These are phyloP conservation scores for Tachysurus vachellii DNA, from an alignment of 2,113 vertebrate species.

Conservation along the genomic window DNA sequence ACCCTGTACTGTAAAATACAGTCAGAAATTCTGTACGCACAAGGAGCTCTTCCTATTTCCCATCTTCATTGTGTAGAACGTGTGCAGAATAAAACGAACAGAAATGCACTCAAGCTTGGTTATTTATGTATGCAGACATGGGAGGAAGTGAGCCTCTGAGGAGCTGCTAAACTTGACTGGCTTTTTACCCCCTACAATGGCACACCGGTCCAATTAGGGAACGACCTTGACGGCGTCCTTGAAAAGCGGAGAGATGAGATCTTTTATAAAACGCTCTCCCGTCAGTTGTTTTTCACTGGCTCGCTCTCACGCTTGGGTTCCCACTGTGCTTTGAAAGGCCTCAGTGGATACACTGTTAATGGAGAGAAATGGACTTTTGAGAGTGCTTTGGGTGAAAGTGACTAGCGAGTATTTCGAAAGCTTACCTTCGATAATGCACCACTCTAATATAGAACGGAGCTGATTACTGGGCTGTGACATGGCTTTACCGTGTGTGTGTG, in stretches of 20 bases:
- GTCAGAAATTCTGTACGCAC: not conserved
- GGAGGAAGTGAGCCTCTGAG: constrained; percentile 53
- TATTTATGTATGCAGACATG: constrained; percentile 62
- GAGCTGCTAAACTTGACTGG: constrained; percentile 59
- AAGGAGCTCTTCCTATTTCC: constrained; percentile 11
- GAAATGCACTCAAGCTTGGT: constrained; percentile 55
- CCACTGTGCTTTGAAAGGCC: constrained; percentile 2
- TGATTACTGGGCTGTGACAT: not conserved
- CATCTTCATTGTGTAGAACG: constrained; percentile 60
- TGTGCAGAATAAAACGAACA: constrained; percentile 55
- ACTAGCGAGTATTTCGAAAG: not conserved
- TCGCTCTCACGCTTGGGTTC: not conserved
- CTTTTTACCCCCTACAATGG: constrained; percentile 63
- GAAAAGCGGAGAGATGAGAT: constrained; percentile 25
- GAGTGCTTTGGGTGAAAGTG: not conserved
- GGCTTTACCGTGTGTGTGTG: not conserved
- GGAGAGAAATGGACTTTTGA: constrained; percentile 7
- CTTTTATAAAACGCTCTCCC: constrained; percentile 19
- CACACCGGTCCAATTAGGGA: constrained; percentile 62
- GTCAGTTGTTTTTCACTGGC: not conserved
- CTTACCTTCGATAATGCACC: not conserved
- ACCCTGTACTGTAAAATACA: not conserved
- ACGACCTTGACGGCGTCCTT: constrained; percentile 7
- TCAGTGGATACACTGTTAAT: not conserved
- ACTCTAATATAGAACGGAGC: not conserved